These are phyloP conservation scores for Tribolium castaneum DNA, from an alignment of 1,140 invertebrate species.

Conservation along the genomic window DNA sequence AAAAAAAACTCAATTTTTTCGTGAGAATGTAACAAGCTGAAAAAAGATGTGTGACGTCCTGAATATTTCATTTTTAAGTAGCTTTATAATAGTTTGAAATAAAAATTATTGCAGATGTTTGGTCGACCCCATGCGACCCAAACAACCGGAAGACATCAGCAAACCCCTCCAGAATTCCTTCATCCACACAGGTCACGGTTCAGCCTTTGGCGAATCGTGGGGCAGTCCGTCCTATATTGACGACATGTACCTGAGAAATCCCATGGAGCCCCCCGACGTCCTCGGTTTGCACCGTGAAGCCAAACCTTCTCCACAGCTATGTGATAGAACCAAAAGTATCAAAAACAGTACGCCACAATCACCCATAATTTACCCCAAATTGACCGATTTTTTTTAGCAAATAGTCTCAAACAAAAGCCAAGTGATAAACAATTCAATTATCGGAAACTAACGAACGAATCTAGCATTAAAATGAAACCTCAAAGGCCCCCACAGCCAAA, in stretches of 20 bases:
- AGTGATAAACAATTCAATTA: constrained; percentile 79
- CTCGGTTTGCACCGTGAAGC: constrained; percentile 65
- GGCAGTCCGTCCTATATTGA: constrained; percentile 86
- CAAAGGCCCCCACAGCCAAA: constrained; percentile 67
- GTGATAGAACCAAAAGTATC: constrained; percentile 65
- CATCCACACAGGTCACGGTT: constrained; percentile 84
- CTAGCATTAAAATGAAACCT: constrained; percentile 62
- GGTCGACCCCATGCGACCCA: constrained; percentile 75
- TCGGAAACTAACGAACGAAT: constrained; percentile 78
- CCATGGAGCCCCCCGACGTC: constrained; percentile 85
- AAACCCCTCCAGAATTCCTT: constrained; percentile 86
- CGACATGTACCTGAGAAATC: constrained; percentile 84
- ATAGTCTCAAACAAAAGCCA: constrained; percentile 37
- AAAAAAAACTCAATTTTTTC: no score
- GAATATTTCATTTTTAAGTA: no score
- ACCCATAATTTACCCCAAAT: not conserved
- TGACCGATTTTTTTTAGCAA: constrained; percentile 43
- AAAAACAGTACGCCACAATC: constrained; percentile 42
- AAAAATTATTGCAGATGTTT: constrained; percentile 70
- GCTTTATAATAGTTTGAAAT: not conserved
- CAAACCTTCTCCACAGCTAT: constrained; percentile 64
- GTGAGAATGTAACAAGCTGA: no score
- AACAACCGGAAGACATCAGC: constrained; percentile 77
- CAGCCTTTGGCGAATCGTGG: constrained; percentile 84
- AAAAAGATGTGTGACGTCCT: no score